Percentiles rank a stretch among this genome's conserved stretches.
Evolutionary conservation across 2,888 invertebrate species (phyloP).

Genomic region (Tryphoninae sp.): DNA sequence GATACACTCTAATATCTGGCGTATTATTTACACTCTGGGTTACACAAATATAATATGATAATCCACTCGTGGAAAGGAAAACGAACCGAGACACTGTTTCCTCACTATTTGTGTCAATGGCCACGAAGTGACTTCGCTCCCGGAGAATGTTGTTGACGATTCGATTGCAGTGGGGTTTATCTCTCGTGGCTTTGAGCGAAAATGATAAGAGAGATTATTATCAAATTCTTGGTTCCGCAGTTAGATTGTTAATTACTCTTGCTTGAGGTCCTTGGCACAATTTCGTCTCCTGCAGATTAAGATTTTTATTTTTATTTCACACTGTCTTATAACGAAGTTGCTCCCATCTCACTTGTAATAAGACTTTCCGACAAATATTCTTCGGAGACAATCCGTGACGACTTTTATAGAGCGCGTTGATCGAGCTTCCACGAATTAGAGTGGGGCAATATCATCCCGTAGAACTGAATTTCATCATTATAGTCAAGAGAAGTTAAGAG

Average conservation of each 20-base stretch:
- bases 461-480: not conserved
- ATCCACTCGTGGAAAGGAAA: not conserved
- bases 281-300: no score
- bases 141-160: not conserved
- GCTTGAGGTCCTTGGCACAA: not conserved
- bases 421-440: not conserved
- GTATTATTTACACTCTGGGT: slow-evolving; percentile 29
- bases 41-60: slow-evolving; percentile 5
- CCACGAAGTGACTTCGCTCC: not conserved
- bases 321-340: not conserved
- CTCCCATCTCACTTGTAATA: not conserved
- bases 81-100: not conserved
- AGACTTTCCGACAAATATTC: not conserved
- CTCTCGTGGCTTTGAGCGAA: not conserved
- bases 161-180: not conserved
- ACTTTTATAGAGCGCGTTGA: not conserved
- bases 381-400: not conserved
- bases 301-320: no score
- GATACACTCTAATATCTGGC: slow-evolving; percentile 59
- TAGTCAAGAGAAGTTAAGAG: not conserved
- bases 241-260: not conserved
- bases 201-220: not conserved
- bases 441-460: not conserved
- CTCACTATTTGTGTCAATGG: not conserved
- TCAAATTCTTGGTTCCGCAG: not conserved